phyloP scores from a whole-genome alignment of 2,797 vertebrate species.

The Lutjanus campechanus region DNA sequence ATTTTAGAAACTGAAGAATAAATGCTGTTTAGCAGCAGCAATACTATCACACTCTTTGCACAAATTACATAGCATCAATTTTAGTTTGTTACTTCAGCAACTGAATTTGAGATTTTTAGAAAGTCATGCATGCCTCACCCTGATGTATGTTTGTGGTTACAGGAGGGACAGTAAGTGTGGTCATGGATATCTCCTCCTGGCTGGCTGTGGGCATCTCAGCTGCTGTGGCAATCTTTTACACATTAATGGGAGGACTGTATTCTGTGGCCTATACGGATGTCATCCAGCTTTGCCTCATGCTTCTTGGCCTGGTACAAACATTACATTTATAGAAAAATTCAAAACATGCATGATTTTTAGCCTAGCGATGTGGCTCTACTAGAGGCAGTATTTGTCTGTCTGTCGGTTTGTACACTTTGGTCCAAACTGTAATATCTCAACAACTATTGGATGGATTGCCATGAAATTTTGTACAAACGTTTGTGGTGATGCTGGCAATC shows the following conservation, averaged over 20 bases:
- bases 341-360: background rate
- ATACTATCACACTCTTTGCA: background rate
- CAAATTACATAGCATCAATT: background rate
- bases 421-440: background rate
- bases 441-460: background rate
- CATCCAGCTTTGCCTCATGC: constrained; percentile 82
- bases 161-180: constrained; percentile 84
- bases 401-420: background rate
- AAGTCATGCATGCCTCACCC: no score
- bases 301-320: constrained; percentile 80
- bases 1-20: background rate
- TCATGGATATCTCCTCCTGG: constrained; percentile 75
- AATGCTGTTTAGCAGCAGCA: background rate
- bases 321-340: background rate
- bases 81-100: background rate
- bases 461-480: no score
- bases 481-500: no score
- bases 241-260: constrained; percentile 85
- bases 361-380: background rate
- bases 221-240: constrained; percentile 80
- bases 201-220: constrained; percentile 80
- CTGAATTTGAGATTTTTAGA: no score
- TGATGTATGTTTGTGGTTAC: constrained; percentile 21
- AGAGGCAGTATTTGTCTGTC: no score
- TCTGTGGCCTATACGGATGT: constrained; percentile 87